Conservation (phyloP, 2,888 invertebrate genomes). For the Drosophila sordidapex region DNA sequence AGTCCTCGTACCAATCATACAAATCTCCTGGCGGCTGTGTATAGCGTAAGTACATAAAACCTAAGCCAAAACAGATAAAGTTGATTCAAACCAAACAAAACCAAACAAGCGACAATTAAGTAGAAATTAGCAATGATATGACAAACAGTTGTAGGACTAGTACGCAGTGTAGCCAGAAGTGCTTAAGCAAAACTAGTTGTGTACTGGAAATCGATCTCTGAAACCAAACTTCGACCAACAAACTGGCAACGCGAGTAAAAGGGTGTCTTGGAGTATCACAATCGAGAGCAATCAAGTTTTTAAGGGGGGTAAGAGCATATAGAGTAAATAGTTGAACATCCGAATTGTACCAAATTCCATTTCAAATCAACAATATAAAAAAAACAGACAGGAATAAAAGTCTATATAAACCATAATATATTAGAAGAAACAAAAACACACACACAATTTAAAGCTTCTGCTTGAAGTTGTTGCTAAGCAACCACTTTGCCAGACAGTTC, state of each 20-base stretch:
- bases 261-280: neutral
- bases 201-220: neutral
- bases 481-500: neutral
- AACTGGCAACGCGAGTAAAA: neutral
- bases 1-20: conserved; percentile 98
- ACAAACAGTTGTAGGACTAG: conserved; percentile 7
- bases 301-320: neutral
- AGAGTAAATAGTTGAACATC: neutral
- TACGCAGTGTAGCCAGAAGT: conserved; percentile 12
- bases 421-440: neutral
- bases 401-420: neutral
- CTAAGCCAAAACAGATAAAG: conserved; percentile 75
- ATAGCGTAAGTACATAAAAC: conserved; percentile 93
- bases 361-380: neutral
- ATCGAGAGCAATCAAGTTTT: neutral
- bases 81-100: neutral
- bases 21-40: conserved; percentile 98
- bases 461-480: neutral
- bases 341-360: neutral
- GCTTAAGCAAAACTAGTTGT: neutral
- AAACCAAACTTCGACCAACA: neutral
- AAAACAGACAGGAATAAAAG: neutral
- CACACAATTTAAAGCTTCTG: neutral
- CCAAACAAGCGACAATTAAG: conserved; percentile 9
- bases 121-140: conserved; percentile 8